These are phyloP conservation scores for Lacerta bilineata DNA, from an alignment of 2,797 vertebrate species.

Conservation along the genomic window DNA sequence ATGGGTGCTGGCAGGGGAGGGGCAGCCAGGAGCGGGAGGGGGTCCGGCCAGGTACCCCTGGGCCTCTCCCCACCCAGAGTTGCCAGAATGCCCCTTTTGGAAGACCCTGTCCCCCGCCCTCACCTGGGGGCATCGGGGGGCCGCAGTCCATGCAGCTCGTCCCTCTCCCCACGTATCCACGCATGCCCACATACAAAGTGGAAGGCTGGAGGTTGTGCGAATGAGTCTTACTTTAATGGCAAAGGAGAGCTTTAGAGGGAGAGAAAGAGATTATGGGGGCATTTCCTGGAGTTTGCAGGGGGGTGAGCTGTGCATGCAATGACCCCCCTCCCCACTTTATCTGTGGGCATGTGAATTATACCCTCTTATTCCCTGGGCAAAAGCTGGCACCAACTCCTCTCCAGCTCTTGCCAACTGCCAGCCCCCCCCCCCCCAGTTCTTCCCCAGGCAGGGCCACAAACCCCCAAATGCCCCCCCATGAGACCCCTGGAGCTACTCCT, in stretches of 20 bases:
- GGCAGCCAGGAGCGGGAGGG: no score
- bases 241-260: no score
- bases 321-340: no score
- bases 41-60: background rate
- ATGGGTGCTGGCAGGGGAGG: background rate
- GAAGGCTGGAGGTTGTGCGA: background rate
- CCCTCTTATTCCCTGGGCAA: no score
- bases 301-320: no score
- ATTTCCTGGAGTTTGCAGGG: no score
- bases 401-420: background rate
- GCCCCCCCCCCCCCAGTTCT: background rate
- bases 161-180: background rate
- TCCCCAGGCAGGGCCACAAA: background rate
- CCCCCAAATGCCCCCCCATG: background rate
- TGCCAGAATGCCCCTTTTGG: background rate
- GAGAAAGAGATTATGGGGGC: no score
- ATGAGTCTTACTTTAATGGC: background rate
- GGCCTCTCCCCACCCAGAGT: background rate
- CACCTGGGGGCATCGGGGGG: background rate
- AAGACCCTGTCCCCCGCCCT: background rate
- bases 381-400: no score
- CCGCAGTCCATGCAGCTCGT: no score
- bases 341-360: no score
- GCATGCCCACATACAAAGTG: background rate
- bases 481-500: background rate